Evolutionary conservation across 2,888 invertebrate genomes (phyloP), one percentile per base, ranked within the genome.

Genomic region (Gari tellinella): DNA sequence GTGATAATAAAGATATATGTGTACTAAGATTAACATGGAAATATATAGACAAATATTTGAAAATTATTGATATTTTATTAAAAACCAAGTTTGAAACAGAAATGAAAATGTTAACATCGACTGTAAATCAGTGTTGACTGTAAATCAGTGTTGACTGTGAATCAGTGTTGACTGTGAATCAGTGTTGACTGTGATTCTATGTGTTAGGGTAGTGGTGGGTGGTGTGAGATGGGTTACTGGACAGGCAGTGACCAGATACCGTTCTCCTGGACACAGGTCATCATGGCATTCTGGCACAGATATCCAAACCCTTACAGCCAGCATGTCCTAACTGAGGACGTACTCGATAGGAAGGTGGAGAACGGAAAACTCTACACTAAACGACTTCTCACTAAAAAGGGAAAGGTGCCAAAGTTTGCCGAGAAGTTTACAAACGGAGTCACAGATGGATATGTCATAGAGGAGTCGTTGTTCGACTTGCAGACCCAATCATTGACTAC

Each of bases 381-480:
- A 53, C 43, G 64, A 21, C 51, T 80, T 0, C 64, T 75, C 8
- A 60, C 67, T 1, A 75, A 80, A 56, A 63, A 60, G 26, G 68
- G 72, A 38, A 76, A 62, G n/a, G 56, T 72, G 21, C 80, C 80
- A 0, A 51, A 41, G 25, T 67, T 72, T 45, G 41, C 63, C 21
- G 52, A 66, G 41, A 66, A 43, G 23, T 88, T 60, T 80, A 86
- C 81, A 80, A 85, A 56, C 1, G 64, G 62, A 7, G 43, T 56
- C 12, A 41, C 58, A 37, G 45, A 73, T 23, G 56, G 60, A 23
- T 67, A 70, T 46, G 15, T 67, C 1, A 56, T 76, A 8, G 73
- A 76, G 53, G 76, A 80, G 51, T 73, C 73, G 17, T 43, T 76
- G 15, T 17, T 77, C 8, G 76, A 80, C 40, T n/a, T 70, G 1